Evolutionary conservation across 2,113 vertebrate species (phyloP).

Genomic region (Prunella fulvescens): DNA sequence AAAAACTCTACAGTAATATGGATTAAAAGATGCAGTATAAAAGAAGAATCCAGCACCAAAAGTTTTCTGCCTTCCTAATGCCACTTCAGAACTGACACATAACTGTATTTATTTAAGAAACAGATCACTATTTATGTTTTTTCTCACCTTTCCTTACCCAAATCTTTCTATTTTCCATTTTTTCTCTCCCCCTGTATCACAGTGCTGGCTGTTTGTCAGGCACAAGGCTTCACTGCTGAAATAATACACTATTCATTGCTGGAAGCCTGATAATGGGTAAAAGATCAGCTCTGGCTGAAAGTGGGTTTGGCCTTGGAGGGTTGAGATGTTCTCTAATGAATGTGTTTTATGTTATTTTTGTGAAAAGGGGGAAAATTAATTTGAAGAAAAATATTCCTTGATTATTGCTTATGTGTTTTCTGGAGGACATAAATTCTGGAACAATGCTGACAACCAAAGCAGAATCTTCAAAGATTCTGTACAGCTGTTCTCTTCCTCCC

Average conservation of each 20-base stretch:
- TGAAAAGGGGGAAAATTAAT: background rate
- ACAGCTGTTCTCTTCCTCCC: background rate
- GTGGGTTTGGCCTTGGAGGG: background rate
- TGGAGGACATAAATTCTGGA: background rate
- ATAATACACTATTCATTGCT: constrained; percentile 6
- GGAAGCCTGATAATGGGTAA: background rate
- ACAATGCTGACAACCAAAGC: background rate
- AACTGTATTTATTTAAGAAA: background rate
- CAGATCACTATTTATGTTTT: background rate
- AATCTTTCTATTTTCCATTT: background rate
- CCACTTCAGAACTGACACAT: background rate
- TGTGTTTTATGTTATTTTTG: background rate
- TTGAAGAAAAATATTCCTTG: background rate
- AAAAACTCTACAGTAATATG: background rate
- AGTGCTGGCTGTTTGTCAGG: background rate
- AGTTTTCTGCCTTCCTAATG: background rate
- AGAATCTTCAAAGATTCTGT: background rate
- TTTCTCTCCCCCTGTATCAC: background rate
- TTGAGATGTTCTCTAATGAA: background rate
- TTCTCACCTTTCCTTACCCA: background rate
- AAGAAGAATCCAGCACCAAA: background rate
- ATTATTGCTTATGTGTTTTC: background rate
- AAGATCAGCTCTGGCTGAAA: background rate
- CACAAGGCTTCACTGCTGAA: background rate
- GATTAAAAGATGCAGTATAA: background rate